These are phyloP conservation scores for Sorex maritimensis DNA, from an alignment of 2,797 vertebrate species.

Conservation along the genomic window DNA sequence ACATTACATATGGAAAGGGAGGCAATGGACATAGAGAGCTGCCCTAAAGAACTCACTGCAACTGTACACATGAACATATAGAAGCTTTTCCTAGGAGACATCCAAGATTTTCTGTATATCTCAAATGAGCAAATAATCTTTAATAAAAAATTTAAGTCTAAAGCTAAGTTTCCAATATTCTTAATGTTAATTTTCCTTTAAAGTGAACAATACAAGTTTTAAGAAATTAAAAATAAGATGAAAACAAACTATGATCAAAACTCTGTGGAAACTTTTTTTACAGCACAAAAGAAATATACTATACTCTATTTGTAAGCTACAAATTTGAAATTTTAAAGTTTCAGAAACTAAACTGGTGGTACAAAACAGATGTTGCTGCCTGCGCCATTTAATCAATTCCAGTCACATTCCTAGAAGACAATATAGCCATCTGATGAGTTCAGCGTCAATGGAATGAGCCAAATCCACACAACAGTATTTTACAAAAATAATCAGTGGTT, in stretches of 20 bases:
- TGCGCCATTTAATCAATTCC: conserved; percentile 79
- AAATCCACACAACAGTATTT: conserved; percentile 77
- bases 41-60: background rate
- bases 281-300: conserved; percentile 53
- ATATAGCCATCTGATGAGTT: conserved; percentile 84
- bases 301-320: conserved; percentile 66
- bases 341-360: conserved; percentile 72
- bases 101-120: conserved; percentile 24
- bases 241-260: conserved; percentile 70
- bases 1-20: conserved; percentile 3
- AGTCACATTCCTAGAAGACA: conserved; percentile 84
- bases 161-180: conserved; percentile 59
- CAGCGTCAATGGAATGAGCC: conserved; percentile 75
- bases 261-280: conserved; percentile 55
- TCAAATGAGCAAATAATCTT: background rate
- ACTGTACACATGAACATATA: background rate
- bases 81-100: conserved; percentile 11
- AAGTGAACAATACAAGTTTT: conserved; percentile 53
- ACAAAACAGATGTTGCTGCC: conserved; percentile 82
- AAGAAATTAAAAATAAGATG: conserved; percentile 60
- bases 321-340: conserved; percentile 79
- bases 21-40: background rate
- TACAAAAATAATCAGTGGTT: conserved; percentile 82
- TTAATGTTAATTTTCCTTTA: conserved; percentile 56
- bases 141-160: background rate